Percentiles rank a stretch among this genome's conserved stretches.
phyloP scores from a whole-genome alignment of 2,888 invertebrate genomes.

The Salticus scenicus region DNA sequence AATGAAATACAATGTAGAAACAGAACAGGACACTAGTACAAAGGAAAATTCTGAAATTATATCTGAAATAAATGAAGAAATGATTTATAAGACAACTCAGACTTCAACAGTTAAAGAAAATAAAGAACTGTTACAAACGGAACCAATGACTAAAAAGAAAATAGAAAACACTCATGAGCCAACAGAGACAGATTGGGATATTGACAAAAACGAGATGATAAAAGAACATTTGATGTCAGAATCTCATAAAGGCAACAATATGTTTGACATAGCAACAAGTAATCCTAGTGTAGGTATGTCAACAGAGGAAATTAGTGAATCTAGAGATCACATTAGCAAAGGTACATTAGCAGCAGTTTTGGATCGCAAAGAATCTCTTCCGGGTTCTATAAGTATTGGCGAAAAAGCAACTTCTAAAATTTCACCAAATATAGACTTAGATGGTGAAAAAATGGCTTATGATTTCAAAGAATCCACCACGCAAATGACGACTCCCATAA shows the following conservation, averaged over 20 bases:
- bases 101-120: neutral
- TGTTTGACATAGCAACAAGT: neutral
- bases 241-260: neutral
- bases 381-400: no score
- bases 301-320: neutral
- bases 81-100: neutral
- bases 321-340: no score
- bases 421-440: no score
- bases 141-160: neutral
- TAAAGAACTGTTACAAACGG: neutral
- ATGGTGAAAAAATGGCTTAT: no score
- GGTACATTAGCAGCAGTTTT: no score
- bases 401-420: no score
- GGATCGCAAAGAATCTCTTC: no score
- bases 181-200: neutral
- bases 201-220: neutral
- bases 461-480: no score
- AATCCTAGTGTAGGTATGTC: neutral
- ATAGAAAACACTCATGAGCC: no score
- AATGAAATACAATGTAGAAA: neutral
- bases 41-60: neutral
- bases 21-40: neutral
- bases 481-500: neutral
- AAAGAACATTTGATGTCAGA: slow-evolving; percentile 25
- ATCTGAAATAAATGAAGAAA: no score